Percentiles rank a stretch among this genome's conserved stretches.
Conservation (phyloP, 2,797 vertebrate genomes). For the Sebastes melanostomus region DNA sequence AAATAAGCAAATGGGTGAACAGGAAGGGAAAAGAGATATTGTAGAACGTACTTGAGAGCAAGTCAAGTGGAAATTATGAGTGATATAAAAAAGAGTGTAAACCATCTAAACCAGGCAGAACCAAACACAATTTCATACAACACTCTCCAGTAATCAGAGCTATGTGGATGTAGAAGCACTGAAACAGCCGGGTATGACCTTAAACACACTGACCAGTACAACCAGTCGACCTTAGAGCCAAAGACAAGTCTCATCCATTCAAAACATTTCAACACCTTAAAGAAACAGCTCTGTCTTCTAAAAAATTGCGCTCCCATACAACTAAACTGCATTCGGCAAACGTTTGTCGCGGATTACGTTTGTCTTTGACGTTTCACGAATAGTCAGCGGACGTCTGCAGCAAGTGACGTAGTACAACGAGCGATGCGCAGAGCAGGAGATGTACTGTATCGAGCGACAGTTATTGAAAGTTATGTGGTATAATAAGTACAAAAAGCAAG, state of each 20-base stretch:
- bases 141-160: background rate
- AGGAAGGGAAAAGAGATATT: background rate
- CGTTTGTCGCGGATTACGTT: too few species aligned
- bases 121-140: background rate
- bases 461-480: background rate
- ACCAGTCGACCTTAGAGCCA: background rate
- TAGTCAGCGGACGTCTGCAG: background rate
- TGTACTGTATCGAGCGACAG: fast-evolving
- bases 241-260: background rate
- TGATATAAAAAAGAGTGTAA: background rate
- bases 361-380: background rate
- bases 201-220: background rate
- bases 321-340: background rate
- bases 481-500: background rate
- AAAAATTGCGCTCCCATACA: background rate
- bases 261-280: background rate
- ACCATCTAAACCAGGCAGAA: background rate
- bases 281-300: background rate
- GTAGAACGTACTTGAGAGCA: background rate
- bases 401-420: background rate
- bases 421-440: too few species aligned
- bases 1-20: background rate
- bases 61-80: background rate
- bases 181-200: background rate
- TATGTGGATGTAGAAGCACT: background rate